A percentile compares a stretch with the other conserved stretches of the same genome.
Evolutionary conservation across 2,888 invertebrate species (phyloP).

Genomic region (Epirrhoe alternata): DNA sequence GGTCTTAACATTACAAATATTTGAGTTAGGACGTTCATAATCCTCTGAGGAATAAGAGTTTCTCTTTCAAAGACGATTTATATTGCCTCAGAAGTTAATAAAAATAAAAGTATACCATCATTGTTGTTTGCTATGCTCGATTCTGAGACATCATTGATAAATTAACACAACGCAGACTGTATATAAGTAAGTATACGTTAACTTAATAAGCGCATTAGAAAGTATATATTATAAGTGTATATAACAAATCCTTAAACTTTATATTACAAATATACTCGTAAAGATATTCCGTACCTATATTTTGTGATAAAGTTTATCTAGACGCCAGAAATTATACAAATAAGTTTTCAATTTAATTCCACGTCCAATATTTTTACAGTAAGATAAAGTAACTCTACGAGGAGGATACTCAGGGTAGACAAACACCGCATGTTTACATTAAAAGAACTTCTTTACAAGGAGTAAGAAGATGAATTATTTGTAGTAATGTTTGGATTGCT

Average conservation of each 20-base stretch:
- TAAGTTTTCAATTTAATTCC: neutral
- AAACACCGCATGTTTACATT: neutral
- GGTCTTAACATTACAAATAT: constrained; percentile 7
- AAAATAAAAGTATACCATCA: neutral
- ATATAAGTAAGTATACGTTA: too few species aligned
- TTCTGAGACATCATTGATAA: neutral
- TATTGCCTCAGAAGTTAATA: neutral
- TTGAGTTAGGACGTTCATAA: neutral
- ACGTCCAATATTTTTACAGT: neutral
- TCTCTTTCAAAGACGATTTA: neutral
- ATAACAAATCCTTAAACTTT: too few species aligned
- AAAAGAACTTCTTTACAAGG: neutral
- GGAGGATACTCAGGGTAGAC: neutral
- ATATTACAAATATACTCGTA: too few species aligned
- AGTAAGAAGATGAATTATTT: constrained; percentile 8
- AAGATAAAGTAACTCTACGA: neutral
- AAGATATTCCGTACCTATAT: too few species aligned
- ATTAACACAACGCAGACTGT: too few species aligned
- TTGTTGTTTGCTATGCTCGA: neutral
- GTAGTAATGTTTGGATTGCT: constrained; percentile 7
- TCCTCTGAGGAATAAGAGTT: neutral
- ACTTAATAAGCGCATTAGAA: too few species aligned
- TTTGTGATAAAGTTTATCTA: too few species aligned
- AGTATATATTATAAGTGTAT: too few species aligned
- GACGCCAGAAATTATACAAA: neutral